These are phyloP conservation scores for Cardiocondyla obscurior DNA, from an alignment of 1,140 invertebrate genomes.

Conservation along the genomic window DNA sequence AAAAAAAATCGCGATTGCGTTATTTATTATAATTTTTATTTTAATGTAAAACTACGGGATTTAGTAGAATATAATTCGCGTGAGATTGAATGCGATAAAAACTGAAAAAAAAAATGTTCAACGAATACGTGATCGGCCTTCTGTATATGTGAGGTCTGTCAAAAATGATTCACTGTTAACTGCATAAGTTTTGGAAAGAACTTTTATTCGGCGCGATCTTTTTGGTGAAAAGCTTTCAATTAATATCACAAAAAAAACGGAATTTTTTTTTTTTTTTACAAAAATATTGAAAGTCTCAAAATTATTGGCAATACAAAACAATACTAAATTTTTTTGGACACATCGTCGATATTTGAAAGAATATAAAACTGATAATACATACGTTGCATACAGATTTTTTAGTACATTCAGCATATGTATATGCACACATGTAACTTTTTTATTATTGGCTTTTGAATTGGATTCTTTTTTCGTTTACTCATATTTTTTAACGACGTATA, in stretches of 20 bases:
- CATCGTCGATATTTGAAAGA: neutral
- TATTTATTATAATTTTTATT: no score
- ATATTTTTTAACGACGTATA: neutral
- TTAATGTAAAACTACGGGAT: neutral
- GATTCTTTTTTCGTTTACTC: neutral
- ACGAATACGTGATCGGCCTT: conserved; percentile 1
- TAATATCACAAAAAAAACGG: neutral
- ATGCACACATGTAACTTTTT: neutral
- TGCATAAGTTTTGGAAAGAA: neutral
- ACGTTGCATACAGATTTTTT: neutral
- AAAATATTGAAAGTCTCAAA: neutral
- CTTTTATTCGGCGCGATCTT: neutral
- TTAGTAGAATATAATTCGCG: neutral
- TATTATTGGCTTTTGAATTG: neutral
- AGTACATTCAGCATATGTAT: neutral
- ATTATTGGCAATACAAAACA: neutral
- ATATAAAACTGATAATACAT: neutral
- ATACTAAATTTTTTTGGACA: neutral
- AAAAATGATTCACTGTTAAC: neutral
- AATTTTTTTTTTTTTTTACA: neutral
- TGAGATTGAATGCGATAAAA: neutral
- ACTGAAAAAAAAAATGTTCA: conserved; percentile 24
- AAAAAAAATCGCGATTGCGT: neutral
- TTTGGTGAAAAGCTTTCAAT: neutral
- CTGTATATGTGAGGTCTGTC: neutral